phyloP scores from a whole-genome alignment of 2,113 vertebrate species.

The Narcine bancroftii region DNA sequence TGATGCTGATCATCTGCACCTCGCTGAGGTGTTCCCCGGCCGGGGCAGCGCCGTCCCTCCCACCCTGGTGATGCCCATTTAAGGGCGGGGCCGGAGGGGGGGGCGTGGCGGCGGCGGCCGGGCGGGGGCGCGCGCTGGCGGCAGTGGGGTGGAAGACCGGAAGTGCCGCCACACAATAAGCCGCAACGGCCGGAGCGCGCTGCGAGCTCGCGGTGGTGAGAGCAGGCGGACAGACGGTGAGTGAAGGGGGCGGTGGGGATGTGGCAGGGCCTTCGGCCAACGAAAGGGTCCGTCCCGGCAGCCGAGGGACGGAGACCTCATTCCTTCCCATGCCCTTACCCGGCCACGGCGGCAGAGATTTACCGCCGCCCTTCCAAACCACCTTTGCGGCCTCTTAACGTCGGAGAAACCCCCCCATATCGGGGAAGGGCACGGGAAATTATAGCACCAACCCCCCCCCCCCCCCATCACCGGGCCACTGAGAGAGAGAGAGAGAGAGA shows the following conservation, averaged over 20 bases:
- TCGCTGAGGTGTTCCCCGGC: too few species aligned
- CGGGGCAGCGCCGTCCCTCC: background rate
- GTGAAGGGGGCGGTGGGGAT: background rate
- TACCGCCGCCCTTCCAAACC: too few species aligned
- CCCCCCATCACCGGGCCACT: too few species aligned
- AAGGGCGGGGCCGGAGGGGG: background rate
- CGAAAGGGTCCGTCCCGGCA: too few species aligned
- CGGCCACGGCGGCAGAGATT: background rate
- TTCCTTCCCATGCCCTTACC: too few species aligned
- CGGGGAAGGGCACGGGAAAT: too few species aligned
- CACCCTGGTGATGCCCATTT: background rate
- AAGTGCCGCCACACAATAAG: constrained; percentile 34
- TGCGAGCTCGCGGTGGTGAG: background rate
- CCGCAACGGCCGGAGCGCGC: background rate
- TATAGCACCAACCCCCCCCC: too few species aligned
- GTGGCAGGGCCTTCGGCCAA: background rate
- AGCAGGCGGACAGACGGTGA: background rate
- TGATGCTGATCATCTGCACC: too few species aligned
- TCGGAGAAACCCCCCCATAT: too few species aligned
- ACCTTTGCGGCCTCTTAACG: too few species aligned
- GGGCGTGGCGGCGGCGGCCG: background rate
- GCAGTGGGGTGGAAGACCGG: background rate
- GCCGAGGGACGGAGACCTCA: too few species aligned
- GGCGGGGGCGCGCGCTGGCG: background rate
- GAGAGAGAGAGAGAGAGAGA: too few species aligned